phyloP scores from a whole-genome alignment of 2,888 invertebrate genomes.

The Smittia aterrima region DNA sequence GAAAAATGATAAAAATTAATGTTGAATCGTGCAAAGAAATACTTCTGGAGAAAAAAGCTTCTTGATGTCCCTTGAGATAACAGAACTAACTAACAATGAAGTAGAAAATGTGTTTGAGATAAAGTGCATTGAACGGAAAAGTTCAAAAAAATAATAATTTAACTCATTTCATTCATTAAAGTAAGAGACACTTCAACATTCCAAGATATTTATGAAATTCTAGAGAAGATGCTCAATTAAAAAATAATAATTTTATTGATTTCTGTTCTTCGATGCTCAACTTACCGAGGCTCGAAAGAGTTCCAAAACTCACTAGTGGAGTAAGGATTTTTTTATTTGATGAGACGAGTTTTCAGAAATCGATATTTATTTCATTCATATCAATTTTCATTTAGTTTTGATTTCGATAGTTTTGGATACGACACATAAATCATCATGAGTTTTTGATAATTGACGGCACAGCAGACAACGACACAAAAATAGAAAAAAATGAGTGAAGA shows the following conservation, averaged over 20 bases:
- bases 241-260: background rate
- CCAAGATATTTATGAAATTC: background rate
- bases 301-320: slow-evolving; percentile 92
- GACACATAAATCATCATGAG: slow-evolving; percentile 37
- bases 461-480: slow-evolving; percentile 55
- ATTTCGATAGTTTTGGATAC: slow-evolving; percentile 19
- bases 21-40: no score
- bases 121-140: no score
- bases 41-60: no score
- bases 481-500: slow-evolving; percentile 50
- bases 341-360: slow-evolving; percentile 12
- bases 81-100: no score
- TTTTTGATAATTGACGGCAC: slow-evolving; percentile 45
- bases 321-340: slow-evolving; percentile 17
- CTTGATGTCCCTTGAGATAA: no score
- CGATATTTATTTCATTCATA: slow-evolving; percentile 39
- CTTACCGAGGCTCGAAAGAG: slow-evolving; percentile 98
- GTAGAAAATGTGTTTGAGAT: no score
- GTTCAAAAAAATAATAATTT: no score
- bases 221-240: background rate
- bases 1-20: no score
- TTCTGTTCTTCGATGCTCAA: slow-evolving; percentile 57
- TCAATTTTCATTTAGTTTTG: slow-evolving; percentile 30
- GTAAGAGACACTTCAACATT: no score
- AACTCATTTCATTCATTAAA: no score